These are phyloP conservation scores for Harlomillsia oculata DNA, from an alignment of 1,140 invertebrate species.

Conservation along the genomic window DNA sequence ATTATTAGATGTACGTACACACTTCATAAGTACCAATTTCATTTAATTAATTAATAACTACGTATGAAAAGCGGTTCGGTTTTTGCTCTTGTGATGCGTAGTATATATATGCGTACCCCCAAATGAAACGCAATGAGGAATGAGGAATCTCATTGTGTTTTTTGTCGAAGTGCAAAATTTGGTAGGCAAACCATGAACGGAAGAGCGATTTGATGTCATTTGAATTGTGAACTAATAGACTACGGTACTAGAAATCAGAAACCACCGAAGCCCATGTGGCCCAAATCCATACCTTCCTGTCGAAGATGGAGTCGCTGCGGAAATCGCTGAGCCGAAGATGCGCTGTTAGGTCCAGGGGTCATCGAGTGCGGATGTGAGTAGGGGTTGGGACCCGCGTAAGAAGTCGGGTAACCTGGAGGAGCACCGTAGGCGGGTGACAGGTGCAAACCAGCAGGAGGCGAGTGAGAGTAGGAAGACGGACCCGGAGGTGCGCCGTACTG, in stretches of 20 bases:
- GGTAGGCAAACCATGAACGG: not conserved
- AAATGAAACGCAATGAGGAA: not conserved
- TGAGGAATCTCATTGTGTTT: not conserved
- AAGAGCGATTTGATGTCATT: not conserved
- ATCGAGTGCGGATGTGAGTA: conserved; percentile 27
- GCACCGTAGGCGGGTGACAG: conserved; percentile 23
- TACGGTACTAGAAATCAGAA: conserved; percentile 43
- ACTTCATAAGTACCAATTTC: too few relatives aligned
- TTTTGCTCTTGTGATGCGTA: not conserved
- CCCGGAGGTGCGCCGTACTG: conserved; percentile 22
- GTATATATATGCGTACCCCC: not conserved
- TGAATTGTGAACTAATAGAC: not conserved
- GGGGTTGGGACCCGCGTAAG: conserved; percentile 24
- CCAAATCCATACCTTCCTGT: conserved; percentile 42
- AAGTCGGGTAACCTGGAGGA: conserved; percentile 17
- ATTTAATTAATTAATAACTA: too few relatives aligned
- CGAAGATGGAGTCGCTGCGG: conserved; percentile 27
- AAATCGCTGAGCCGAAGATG: conserved; percentile 11
- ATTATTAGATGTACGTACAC: too few relatives aligned
- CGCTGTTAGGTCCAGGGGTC: conserved; percentile 3
- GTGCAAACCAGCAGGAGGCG: conserved; percentile 11
- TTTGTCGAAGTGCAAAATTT: not conserved
- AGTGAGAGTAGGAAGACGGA: conserved; percentile 21
- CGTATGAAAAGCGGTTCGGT: too few relatives aligned
- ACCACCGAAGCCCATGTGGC: conserved; percentile 47